Base-by-base conservation (phyloP, 2,113 vertebrate genomes). In the Saimiri boliviensis region DNA sequence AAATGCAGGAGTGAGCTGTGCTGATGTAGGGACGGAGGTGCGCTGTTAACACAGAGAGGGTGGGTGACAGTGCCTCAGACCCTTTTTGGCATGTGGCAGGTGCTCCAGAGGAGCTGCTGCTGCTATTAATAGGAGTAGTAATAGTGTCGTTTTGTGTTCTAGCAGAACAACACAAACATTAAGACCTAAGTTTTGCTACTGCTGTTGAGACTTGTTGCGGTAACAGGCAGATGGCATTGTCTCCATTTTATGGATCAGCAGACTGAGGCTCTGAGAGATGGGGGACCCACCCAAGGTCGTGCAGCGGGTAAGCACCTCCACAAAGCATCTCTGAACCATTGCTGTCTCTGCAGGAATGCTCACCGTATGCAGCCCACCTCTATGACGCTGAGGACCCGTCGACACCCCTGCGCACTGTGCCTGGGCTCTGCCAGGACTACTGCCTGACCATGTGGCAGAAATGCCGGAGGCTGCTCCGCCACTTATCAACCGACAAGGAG, bases 351-450 rank as follows among this genome's bases (percentile, higher is more conserved):
- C 97, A 99, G 99, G 99, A 99, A 90, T 99, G 99, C 90, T 99
- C 99, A 13, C 99, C 99, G 0, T 99, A 99, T 11, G 99, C 99
- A 0, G 99, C 99, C 95, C 99, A 99, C 98, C 98, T 99, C 56
- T 99, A 99, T 0, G 99, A 99, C 0, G 99, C 99, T 0, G 99
- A 99, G 83, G 99, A 99, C 93, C 98, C 99, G 0, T 98, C 98
- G 98, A 99, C 99, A 0, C 99, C 99, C 0, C 79, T 99, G 89
- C 98, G 99, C 60, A 99, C 99, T 0, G 98, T 99, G 89, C 99
- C 99, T 0, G 99, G 99, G 0, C 99, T 99, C 0, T 99, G 99
- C 80, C 98, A 98, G 4, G 99, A 99, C 97, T 99, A 99, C 97
- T 99, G 99, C 92, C 73, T 68, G 42, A 98, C 98, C 49, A 97